These are phyloP conservation scores for Cremastinae sp. DNA, from an alignment of 2,888 invertebrate species.

Conservation along the genomic window DNA sequence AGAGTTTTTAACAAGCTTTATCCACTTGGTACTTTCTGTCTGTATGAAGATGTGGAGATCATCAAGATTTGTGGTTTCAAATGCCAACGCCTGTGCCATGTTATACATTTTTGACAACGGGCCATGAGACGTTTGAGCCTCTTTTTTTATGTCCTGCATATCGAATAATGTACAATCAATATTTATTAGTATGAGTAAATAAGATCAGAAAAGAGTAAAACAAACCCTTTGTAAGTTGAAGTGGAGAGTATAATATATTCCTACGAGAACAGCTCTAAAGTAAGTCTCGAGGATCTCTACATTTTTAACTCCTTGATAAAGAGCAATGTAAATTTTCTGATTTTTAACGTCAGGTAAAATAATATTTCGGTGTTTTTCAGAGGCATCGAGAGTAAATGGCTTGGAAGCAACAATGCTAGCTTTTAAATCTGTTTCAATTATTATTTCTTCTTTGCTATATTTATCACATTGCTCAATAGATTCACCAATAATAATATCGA, in stretches of 20 bases:
- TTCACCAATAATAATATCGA: constrained; percentile 83
- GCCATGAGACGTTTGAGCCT: constrained; percentile 18
- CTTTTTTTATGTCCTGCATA: constrained; percentile 35
- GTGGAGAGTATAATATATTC: constrained; percentile 79
- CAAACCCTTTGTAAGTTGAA: constrained; percentile 47
- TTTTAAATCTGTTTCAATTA: too few species aligned
- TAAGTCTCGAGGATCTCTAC: constrained; percentile 85
- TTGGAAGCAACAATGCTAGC: neutral
- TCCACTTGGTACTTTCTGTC: neutral
- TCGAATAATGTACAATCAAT: neutral
- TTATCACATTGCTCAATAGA: constrained; percentile 79
- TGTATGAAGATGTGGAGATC: neutral
- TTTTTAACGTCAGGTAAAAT: constrained; percentile 81
- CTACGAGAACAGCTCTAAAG: constrained; percentile 85
- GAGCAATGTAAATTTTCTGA: constrained; percentile 82
- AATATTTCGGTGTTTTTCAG: constrained; percentile 80
- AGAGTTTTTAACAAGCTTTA: constrained; percentile 21
- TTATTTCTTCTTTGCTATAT: neutral
- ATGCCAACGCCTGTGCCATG: constrained; percentile 8
- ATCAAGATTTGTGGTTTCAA: neutral
- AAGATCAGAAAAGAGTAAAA: neutral
- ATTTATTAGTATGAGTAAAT: neutral
- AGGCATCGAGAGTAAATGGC: too few species aligned
- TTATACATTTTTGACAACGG: constrained; percentile 16
- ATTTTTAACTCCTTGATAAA: constrained; percentile 81